phyloP scores from a whole-genome alignment of 1,140 invertebrate genomes.

The Meloidogyne chitwoodi region DNA sequence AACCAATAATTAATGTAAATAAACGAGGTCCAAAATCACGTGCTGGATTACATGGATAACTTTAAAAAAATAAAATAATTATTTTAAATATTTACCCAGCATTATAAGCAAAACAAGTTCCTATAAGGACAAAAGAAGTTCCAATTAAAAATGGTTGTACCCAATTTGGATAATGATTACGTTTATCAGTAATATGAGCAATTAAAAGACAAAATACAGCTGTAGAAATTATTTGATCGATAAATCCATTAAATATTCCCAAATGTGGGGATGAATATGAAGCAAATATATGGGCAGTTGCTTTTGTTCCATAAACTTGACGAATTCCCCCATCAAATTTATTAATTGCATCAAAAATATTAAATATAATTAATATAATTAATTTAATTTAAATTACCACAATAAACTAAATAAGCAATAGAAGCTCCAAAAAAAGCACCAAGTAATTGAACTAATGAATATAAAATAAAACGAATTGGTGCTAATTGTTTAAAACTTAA shows the following conservation, averaged over 20 bases:
- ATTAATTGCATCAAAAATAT: slow-evolving; percentile 61
- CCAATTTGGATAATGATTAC: slow-evolving; percentile 59
- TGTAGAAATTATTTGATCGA: slow-evolving; percentile 62
- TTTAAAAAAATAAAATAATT: slow-evolving; percentile 31
- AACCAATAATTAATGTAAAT: slow-evolving; percentile 65
- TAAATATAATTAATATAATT: background rate
- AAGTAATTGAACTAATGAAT: slow-evolving; percentile 64
- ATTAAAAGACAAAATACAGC: slow-evolving; percentile 51
- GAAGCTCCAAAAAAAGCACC: slow-evolving; percentile 65
- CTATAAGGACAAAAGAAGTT: slow-evolving; percentile 53
- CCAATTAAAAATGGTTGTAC: slow-evolving; percentile 37
- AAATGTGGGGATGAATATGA: slow-evolving; percentile 65
- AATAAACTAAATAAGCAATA: slow-evolving; percentile 58
- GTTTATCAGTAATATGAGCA: slow-evolving; percentile 43
- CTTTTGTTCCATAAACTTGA: slow-evolving; percentile 49
- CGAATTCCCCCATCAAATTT: slow-evolving; percentile 62
- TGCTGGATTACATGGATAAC: slow-evolving; percentile 67
- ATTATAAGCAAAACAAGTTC: slow-evolving; percentile 61
- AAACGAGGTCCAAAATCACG: slow-evolving; percentile 66
- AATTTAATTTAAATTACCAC: slow-evolving; percentile 56
- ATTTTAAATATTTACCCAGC: slow-evolving; percentile 62
- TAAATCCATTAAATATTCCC: slow-evolving; percentile 61
- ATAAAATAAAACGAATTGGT: slow-evolving; percentile 62
- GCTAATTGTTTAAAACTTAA: slow-evolving; percentile 61
- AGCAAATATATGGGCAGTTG: slow-evolving; percentile 66